These are phyloP conservation scores for Noctua comes DNA, from an alignment of 2,888 invertebrate species.

Conservation along the genomic window DNA sequence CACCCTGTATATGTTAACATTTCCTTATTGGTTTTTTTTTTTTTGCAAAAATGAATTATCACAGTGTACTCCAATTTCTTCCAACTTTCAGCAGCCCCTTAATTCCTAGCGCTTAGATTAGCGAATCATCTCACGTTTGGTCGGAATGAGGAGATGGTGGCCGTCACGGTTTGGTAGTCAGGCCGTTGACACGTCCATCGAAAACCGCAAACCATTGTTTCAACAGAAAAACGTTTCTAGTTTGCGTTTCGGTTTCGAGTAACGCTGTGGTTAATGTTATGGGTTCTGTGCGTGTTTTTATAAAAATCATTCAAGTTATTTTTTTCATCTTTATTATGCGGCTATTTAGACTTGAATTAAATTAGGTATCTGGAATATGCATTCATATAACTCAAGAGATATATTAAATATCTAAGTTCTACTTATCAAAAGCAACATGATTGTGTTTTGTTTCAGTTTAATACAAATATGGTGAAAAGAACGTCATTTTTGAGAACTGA, in stretches of 20 bases:
- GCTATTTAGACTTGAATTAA: background rate
- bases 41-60: background rate
- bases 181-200: constrained; percentile 86
- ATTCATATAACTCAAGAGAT: background rate
- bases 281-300: constrained; percentile 20
- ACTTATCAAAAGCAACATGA: too few relatives aligned
- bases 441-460: background rate
- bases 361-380: background rate
- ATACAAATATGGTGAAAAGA: background rate
- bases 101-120: constrained; percentile 49
- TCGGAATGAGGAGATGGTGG: constrained; percentile 70
- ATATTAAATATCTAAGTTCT: background rate
- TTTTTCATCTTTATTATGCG: background rate
- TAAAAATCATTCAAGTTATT: background rate
- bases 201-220: constrained; percentile 86
- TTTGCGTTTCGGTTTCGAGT: constrained; percentile 61
- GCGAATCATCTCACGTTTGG: constrained; percentile 64
- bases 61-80: background rate
- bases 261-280: constrained; percentile 42
- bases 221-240: constrained; percentile 69
- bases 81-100: constrained; percentile 2
- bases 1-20: too few relatives aligned
- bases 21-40: too few relatives aligned
- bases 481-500: too few relatives aligned
- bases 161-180: constrained; percentile 80